These are phyloP conservation scores for Andrena cerasifolii DNA, from an alignment of 1,140 invertebrate species.

Conservation along the genomic window DNA sequence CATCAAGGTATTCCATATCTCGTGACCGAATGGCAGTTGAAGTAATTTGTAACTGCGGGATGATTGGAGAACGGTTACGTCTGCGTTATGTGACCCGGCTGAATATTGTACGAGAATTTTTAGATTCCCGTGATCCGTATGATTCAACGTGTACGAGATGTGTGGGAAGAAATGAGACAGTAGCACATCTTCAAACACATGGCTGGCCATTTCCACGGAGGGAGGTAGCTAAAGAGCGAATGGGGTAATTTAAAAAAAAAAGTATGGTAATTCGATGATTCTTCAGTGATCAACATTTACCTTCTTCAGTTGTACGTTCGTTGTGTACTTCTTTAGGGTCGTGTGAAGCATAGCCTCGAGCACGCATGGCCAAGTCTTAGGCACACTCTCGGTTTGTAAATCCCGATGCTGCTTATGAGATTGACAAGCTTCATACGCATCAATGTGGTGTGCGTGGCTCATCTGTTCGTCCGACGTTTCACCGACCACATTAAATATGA, in stretches of 20 bases:
- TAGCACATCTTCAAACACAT: slow-evolving; percentile 46
- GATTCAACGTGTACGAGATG: slow-evolving; percentile 52
- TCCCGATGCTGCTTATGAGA: slow-evolving; percentile 62
- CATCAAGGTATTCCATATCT: slow-evolving; percentile 52
- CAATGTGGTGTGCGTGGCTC: slow-evolving; percentile 50
- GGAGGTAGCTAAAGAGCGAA: slow-evolving; percentile 48
- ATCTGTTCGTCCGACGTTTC: slow-evolving; percentile 68
- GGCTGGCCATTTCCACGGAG: slow-evolving; percentile 1
- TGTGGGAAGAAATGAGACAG: slow-evolving; percentile 34
- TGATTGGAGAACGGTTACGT: slow-evolving; percentile 60
- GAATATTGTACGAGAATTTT: slow-evolving; percentile 61
- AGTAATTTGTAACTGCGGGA: slow-evolving; percentile 57
- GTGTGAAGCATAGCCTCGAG: slow-evolving; percentile 59
- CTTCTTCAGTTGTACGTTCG: slow-evolving; percentile 60
- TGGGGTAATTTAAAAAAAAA: not conserved
- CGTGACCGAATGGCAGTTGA: slow-evolving; percentile 58
- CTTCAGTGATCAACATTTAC: slow-evolving; percentile 36
- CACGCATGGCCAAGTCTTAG: slow-evolving; percentile 68
- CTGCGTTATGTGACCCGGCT: slow-evolving; percentile 44
- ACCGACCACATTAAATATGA: slow-evolving; percentile 60
- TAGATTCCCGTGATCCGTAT: slow-evolving; percentile 52
- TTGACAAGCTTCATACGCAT: slow-evolving; percentile 49
- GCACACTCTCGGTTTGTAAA: slow-evolving; percentile 48
- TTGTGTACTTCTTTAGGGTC: slow-evolving; percentile 67
- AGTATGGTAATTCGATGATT: too few relatives aligned